Base-by-base conservation (phyloP, 2,113 vertebrate species). In the Pao palembangensis region DNA sequence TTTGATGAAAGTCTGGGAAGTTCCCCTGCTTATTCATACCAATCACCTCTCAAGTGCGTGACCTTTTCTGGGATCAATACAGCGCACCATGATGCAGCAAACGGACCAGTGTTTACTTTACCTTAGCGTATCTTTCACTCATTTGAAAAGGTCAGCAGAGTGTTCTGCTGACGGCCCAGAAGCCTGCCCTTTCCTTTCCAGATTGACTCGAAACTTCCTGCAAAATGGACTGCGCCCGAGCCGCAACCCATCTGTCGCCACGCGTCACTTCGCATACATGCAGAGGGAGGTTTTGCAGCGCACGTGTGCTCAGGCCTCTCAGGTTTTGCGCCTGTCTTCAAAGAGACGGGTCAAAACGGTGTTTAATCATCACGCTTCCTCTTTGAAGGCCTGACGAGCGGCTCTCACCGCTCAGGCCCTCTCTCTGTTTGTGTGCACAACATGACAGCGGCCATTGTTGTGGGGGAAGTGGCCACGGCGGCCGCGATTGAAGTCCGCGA, bases 61-160 rank as follows among this genome's bases (percentile, higher is more conserved):
- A 87, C 86, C 83, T 89, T 88, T 76, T 84, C 78, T 12, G 11
- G 51, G 55, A 89, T 87, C 88, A 76, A 89, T 88, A 80, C 46
- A 28, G 69, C 61, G 43, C 72, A 77, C 78, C 76, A 74, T 62
- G 70, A 80, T 71, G 69, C 75, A 62, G 78, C 74, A 85, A 85
- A 84, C 79, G 81, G 82, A 76, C 72, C 64, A 59, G 75, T 82
- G 84, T 85, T 89, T 85, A 83, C 78, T 77, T 83, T 77, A 85
- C 79, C 77, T 80, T 69, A 71, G 64, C 61, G 63, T 81, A 83
- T 84, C 82, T 78, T 83, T 85, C 86, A 78, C 76, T 79, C 75
- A 75, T 83, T 88, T 85, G 79, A 77, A 88, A 88, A 89, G 85
- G 88, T 89, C 82, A 88, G 68, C 73, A 64, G 76, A 83, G 64